Evolutionary conservation across 2,888 invertebrate species (phyloP).

Genomic region (Microctonus aethiopoides): DNA sequence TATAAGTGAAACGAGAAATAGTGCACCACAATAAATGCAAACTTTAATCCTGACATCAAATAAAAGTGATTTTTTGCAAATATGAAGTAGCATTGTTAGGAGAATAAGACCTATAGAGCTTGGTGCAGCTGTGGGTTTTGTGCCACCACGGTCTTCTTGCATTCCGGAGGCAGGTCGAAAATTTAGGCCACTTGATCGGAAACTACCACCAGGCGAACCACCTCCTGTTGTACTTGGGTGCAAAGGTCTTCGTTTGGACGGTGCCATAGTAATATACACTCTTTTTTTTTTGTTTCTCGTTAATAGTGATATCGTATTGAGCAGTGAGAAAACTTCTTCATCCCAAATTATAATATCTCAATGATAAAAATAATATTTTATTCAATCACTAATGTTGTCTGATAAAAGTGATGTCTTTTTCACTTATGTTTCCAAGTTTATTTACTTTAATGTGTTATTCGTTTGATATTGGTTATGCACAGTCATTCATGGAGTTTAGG

Average conservation of each 20-base stretch:
- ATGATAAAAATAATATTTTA: neutral
- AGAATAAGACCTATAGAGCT: conserved; percentile 84
- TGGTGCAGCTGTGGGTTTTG: conserved; percentile 85
- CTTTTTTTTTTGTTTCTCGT: neutral
- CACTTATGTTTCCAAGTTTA: too few species aligned
- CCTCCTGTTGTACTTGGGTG: conserved; percentile 42
- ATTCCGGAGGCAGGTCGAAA: conserved; percentile 69
- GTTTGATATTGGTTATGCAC: conserved; percentile 10
- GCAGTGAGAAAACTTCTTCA: neutral
- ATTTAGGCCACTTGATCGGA: conserved; percentile 68
- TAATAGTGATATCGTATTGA: neutral
- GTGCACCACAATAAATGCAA: conserved; percentile 82
- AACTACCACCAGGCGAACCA: conserved; percentile 40
- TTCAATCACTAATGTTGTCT: neutral
- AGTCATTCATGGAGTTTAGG: conserved; percentile 21
- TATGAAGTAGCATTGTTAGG: conserved; percentile 83
- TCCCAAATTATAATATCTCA: neutral
- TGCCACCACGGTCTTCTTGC: conserved; percentile 74
- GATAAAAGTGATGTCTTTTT: too few species aligned
- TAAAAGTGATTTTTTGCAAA: conserved; percentile 89
- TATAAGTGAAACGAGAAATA: conserved; percentile 86
- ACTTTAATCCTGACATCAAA: conserved; percentile 88
- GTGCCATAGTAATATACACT: conserved; percentile 46
- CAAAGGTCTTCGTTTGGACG: conserved; percentile 51
- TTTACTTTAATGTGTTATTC: neutral